Evolutionary conservation across 2,797 vertebrate genomes (phyloP).

Genomic region (Parauchenoglanis ngamensis): DNA sequence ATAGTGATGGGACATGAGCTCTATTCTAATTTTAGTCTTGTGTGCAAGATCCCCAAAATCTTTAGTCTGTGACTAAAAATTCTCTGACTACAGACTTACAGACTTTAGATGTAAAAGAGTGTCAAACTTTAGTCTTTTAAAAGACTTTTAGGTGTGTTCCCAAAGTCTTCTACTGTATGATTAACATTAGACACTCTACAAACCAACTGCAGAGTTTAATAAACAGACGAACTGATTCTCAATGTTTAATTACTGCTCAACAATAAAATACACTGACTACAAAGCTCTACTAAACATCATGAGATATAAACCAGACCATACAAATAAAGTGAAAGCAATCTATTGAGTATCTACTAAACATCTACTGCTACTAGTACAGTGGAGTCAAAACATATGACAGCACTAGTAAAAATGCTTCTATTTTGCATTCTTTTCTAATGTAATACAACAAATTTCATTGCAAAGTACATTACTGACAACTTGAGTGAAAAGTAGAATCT

Average conservation of each 20-base stretch:
- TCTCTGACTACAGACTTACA: no score
- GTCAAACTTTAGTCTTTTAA: no score
- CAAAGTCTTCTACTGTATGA: no score
- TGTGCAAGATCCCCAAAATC: no score
- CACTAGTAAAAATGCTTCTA: not conserved
- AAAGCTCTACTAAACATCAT: not conserved
- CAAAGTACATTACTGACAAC: not conserved
- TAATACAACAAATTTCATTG: not conserved
- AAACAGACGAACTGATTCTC: not conserved
- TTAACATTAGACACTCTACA: not conserved
- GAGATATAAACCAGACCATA: not conserved
- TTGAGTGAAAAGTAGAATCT: not conserved
- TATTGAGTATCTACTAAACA: not conserved
- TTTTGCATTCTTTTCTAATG: not conserved
- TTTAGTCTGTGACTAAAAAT: no score
- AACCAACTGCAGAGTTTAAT: not conserved
- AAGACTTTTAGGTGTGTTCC: no score
- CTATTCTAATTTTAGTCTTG: no score
- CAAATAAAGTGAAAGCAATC: not conserved
- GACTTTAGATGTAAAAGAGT: no score
- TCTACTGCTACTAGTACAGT: not conserved
- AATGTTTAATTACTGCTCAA: not conserved
- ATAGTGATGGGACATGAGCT: no score
- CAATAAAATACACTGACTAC: not conserved
- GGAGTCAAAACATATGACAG: not conserved